These are phyloP conservation scores for Lepidonotus clava DNA, from an alignment of 2,888 invertebrate genomes.

Conservation along the genomic window DNA sequence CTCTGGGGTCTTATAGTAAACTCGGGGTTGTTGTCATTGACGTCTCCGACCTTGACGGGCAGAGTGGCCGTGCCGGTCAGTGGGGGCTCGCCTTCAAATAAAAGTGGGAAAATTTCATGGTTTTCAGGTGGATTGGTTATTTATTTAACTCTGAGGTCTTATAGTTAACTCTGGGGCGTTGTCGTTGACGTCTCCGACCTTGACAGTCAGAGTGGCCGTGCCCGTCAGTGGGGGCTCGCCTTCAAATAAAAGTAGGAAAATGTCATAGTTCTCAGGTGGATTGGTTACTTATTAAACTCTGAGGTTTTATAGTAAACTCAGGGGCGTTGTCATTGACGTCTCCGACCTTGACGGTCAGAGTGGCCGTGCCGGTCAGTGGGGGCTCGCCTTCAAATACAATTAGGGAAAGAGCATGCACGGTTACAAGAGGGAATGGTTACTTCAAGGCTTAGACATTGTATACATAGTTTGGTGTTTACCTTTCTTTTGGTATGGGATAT, in stretches of 20 bases:
- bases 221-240: conserved; percentile 82
- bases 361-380: conserved; percentile 88
- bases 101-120: conserved; percentile 82
- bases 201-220: conserved; percentile 96
- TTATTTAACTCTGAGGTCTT: background rate
- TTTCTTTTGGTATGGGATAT: no score
- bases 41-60: conserved; percentile 94
- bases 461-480: no score
- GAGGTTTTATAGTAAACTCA: no score
- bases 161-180: conserved; percentile 92
- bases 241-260: no score
- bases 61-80: conserved; percentile 92
- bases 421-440: no score
- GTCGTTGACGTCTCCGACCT: conserved; percentile 96
- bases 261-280: no score
- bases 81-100: conserved; percentile 85
- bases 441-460: no score
- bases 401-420: no score
- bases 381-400: no score
- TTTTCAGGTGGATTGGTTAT: background rate
- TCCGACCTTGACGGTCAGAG: conserved; percentile 93
- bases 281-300: no score
- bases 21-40: conserved; percentile 98
- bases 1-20: no score
- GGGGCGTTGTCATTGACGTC: conserved; percentile 99